Conservation (phyloP, 2,888 invertebrate genomes). For the Philonicus albiceps region DNA sequence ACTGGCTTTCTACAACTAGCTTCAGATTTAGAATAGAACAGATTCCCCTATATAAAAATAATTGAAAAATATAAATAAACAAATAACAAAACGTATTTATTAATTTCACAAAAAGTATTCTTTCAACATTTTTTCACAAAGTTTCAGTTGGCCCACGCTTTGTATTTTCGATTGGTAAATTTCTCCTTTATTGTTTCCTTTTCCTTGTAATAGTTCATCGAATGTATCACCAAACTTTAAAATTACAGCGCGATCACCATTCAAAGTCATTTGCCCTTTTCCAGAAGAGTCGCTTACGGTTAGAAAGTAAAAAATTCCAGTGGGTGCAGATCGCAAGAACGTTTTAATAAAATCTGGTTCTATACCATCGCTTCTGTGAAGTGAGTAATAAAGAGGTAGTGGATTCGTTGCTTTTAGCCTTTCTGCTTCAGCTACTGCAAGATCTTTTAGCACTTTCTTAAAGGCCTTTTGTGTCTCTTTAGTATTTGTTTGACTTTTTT, state of each 20-base stretch:
- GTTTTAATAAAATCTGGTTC: conserved; percentile 79
- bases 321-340: conserved; percentile 71
- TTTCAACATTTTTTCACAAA: conserved; percentile 71
- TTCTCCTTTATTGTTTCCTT: conserved; percentile 78
- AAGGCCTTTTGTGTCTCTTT: conserved; percentile 73
- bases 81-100: background rate
- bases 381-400: conserved; percentile 67
- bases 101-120: conserved; percentile 65
- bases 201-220: conserved; percentile 74
- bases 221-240: conserved; percentile 65
- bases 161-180: conserved; percentile 80
- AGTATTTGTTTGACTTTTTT: conserved; percentile 75
- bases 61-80: no score
- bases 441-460: conserved; percentile 72
- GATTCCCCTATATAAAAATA: no score
- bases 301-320: conserved; percentile 71
- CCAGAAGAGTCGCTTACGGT: conserved; percentile 76
- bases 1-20: no score
- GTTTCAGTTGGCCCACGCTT: conserved; percentile 70
- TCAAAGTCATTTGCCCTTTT: conserved; percentile 65
- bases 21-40: no score
- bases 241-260: conserved; percentile 61
- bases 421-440: conserved; percentile 74
- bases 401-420: conserved; percentile 66
- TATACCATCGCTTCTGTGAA: conserved; percentile 75